A percentile compares a stretch with the other conserved stretches of the same genome.
Evolutionary conservation across 1,140 invertebrate genomes (phyloP).

Genomic region (Drosophila auraria): DNA sequence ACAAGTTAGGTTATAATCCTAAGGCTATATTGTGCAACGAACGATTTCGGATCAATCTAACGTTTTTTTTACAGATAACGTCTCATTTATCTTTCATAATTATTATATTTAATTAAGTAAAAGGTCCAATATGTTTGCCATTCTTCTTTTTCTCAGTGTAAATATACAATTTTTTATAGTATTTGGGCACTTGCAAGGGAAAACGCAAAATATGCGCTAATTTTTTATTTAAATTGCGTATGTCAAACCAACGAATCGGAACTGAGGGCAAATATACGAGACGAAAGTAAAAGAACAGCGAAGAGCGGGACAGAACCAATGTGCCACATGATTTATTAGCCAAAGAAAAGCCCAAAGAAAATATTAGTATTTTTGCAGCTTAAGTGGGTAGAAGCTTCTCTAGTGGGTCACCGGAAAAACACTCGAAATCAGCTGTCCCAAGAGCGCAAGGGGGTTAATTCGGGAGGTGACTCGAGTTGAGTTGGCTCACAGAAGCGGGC

Average conservation of each 20-base stretch:
- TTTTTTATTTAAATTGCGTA: constrained; percentile 74
- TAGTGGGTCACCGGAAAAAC: constrained; percentile 72
- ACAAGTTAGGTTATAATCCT: too few relatives aligned
- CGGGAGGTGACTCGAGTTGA: constrained; percentile 20
- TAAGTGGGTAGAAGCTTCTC: constrained; percentile 39
- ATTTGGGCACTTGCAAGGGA: constrained; percentile 33
- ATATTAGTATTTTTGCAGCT: constrained; percentile 33
- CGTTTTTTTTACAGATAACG: too few relatives aligned
- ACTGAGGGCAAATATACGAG: constrained; percentile 21
- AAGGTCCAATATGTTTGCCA: too few relatives aligned
- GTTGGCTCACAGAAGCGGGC: constrained; percentile 31
- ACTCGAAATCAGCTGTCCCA: constrained; percentile 67
- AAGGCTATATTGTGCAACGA: too few relatives aligned
- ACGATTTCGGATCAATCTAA: too few relatives aligned
- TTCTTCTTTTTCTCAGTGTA: not conserved
- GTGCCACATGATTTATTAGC: constrained; percentile 77
- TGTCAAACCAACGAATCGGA: constrained; percentile 64
- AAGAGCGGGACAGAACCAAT: constrained; percentile 33
- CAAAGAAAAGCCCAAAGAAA: constrained; percentile 51
- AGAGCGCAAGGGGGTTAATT: constrained; percentile 34
- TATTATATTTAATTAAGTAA: too few relatives aligned
- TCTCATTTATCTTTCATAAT: too few relatives aligned
- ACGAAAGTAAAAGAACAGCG: not conserved
- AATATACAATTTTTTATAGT: constrained; percentile 13
- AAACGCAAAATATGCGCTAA: constrained; percentile 59